phyloP scores from a whole-genome alignment of 2,797 vertebrate species.

The Notolepis coatsorum region DNA sequence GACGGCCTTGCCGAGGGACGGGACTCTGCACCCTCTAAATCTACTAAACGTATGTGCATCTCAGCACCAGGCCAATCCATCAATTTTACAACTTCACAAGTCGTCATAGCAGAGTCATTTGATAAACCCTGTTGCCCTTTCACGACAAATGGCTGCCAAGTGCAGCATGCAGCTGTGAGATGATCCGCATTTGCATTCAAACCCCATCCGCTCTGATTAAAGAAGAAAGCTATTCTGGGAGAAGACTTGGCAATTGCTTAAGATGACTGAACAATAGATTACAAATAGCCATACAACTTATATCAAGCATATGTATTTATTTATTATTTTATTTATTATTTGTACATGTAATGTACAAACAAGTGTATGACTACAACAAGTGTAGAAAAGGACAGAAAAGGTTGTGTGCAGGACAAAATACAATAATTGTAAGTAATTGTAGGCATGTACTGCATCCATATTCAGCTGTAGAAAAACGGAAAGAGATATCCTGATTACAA shows the following conservation, averaged over 20 bases:
- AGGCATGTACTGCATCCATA: too few relatives aligned
- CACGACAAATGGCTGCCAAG: neutral
- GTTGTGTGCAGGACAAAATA: neutral
- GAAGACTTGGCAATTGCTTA: neutral
- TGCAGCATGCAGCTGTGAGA: neutral
- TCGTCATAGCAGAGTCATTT: neutral
- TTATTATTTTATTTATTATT: too few relatives aligned
- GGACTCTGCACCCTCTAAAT: neutral
- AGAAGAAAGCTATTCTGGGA: neutral
- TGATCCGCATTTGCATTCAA: neutral
- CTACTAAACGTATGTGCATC: neutral
- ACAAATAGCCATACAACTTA: too few relatives aligned
- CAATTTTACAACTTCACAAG: slow-evolving; percentile 10
- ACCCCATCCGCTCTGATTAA: neutral
- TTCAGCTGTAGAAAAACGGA: too few relatives aligned
- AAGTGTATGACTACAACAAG: too few relatives aligned
- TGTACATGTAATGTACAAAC: too few relatives aligned
- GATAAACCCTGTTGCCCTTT: slow-evolving; percentile 4
- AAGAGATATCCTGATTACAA: too few relatives aligned
- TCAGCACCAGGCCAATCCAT: neutral
- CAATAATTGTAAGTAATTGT: too few relatives aligned
- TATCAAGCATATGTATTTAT: too few relatives aligned
- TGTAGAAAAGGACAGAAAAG: neutral
- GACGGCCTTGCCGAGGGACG: neutral
- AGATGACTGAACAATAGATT: neutral